phyloP scores from a whole-genome alignment of 1,140 invertebrate species.

The Aphelenchoides fujianensis region DNA sequence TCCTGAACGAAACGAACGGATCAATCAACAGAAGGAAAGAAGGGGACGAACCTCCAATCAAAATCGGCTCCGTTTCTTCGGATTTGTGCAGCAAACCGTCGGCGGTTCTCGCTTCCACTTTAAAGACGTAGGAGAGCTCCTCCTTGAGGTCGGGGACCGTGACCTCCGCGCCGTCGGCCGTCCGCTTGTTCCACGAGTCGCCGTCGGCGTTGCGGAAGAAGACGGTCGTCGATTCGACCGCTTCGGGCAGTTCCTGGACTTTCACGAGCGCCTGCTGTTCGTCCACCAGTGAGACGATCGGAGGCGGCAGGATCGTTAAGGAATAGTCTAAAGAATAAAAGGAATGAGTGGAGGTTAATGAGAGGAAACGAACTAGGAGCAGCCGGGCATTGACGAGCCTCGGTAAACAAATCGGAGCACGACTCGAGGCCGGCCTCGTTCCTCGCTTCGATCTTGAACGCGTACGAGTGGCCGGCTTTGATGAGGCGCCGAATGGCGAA shows the following conservation, averaged over 20 bases:
- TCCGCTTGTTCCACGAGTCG: conserved; percentile 49
- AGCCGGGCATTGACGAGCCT: not conserved
- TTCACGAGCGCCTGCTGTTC: conserved; percentile 43
- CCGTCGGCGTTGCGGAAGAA: conserved; percentile 54
- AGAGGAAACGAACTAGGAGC: no score
- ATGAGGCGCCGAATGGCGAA: conserved; percentile 77
- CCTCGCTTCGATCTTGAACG: conserved; percentile 86
- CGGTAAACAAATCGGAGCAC: conserved; percentile 46
- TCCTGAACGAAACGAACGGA: conserved; percentile 24
- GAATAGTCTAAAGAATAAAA: conserved; percentile 8
- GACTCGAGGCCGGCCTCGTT: conserved; percentile 81
- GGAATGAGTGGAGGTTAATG: no score
- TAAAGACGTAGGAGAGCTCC: conserved; percentile 54
- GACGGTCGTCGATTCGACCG: conserved; percentile 36
- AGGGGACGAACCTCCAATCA: not conserved
- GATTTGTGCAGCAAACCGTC: conserved; percentile 32
- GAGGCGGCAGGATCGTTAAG: conserved; percentile 9
- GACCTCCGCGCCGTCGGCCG: conserved; percentile 21
- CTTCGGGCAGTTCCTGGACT: conserved; percentile 39
- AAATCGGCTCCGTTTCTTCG: conserved; percentile 38
- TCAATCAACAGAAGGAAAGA: not conserved
- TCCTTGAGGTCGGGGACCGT: conserved; percentile 52
- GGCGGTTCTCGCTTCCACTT: conserved; percentile 22
- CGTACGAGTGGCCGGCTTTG: conserved; percentile 68
- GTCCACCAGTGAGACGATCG: conserved; percentile 35